Evolutionary conservation across 2,888 invertebrate genomes (phyloP), one percentile per base, ranked within the genome.

Genomic region (Ectemnius cavifrons): DNA sequence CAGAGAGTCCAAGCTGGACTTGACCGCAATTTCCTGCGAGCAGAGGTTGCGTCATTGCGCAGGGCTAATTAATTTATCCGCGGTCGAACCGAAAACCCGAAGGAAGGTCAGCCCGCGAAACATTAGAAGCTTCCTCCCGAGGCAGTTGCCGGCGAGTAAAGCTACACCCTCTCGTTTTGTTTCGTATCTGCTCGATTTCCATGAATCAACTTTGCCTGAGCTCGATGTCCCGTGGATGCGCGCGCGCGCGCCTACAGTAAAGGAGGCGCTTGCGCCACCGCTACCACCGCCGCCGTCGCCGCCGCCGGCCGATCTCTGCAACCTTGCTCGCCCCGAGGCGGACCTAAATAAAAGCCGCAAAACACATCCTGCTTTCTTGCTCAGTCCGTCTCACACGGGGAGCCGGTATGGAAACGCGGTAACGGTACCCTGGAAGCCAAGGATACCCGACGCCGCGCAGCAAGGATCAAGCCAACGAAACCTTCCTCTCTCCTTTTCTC

Each of bases 381-480:
- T 14, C n/a, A 52, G 52, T 16, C 52, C n/a, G 16, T 14, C 52
- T 52, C n/a, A 4, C n/a, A 14, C 52, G 52, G 16, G 52, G 60
- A 64, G 75, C 75, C 52, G 76, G 71, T 68, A 71, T 67, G 63
- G 61, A 69, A 79, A 75, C 70, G 27, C 63, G 72, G 78, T 80
- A 84, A 84, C 74, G 77, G 78, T 79, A 83, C 78, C 75, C 78
- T 71, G 64, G 68, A 60, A 75, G 73, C 78, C 77, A 77, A 79
- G 81, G 78, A 84, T 82, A 81, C 62, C 63, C 71, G 73, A 70
- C 74, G 62, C 72, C 63, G 52, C 49, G 63, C 65, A 27, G 37
- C 72, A 63, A 77, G 71, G 72, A 78, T 75, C 75, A 66, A 58
- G 28, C 61, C 64, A 73, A 70, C 73, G 79, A 79, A 73, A 73